These are phyloP conservation scores for Liolophura sinensis DNA, from an alignment of 1,140 invertebrate genomes.

Conservation along the genomic window DNA sequence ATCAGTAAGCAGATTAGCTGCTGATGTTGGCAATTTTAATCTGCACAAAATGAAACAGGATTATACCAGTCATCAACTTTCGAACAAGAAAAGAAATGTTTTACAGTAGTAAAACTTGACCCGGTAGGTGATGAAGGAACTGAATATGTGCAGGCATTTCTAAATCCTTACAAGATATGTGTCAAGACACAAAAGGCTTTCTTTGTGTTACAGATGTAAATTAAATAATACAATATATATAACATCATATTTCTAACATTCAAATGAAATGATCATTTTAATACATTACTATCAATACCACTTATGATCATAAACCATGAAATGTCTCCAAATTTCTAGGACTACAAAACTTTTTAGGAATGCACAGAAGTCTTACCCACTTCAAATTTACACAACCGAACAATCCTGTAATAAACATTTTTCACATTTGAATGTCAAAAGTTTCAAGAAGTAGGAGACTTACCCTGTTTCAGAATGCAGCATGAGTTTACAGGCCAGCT, in stretches of 20 bases:
- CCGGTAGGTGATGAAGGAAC: background rate
- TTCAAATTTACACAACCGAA: too few species aligned
- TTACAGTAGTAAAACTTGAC: background rate
- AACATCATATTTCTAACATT: too few species aligned
- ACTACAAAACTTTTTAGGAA: too few species aligned
- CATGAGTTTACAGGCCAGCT: conserved; percentile 4
- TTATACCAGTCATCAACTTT: background rate
- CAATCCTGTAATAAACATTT: background rate
- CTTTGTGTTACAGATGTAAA: background rate
- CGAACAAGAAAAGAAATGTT: background rate
- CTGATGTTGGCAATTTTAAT: conserved; percentile 34
- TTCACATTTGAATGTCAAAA: too few species aligned
- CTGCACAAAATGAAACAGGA: conserved; percentile 11
- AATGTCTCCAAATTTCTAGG: too few species aligned
- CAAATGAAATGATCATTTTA: too few species aligned
- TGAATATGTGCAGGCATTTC: background rate
- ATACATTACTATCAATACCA: too few species aligned
- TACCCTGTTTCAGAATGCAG: too few species aligned
- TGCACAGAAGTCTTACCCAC: too few species aligned
- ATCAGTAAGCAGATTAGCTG: conserved; percentile 75
- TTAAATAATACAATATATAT: background rate
- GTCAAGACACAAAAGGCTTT: conserved; percentile 1
- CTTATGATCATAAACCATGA: too few species aligned
- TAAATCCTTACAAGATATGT: background rate
- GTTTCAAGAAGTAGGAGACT: too few species aligned